Evolutionary conservation across 2,113 vertebrate species (phyloP).

Genomic region (Oryzias celebensis): DNA sequence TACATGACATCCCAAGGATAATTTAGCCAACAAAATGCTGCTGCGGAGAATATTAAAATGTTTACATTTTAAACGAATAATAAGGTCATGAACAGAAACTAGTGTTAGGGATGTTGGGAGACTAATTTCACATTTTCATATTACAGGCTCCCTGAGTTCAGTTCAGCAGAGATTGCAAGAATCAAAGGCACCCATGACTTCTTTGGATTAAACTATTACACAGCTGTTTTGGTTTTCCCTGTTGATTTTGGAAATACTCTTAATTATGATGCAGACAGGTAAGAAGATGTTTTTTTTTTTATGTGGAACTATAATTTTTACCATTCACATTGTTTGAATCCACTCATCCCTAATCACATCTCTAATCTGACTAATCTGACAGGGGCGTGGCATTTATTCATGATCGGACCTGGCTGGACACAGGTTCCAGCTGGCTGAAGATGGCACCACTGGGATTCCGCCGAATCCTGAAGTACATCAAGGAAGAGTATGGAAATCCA

Average conservation of each 20-base stretch:
- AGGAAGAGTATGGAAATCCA: slow-evolving; percentile 88
- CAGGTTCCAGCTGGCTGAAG: slow-evolving; percentile 90
- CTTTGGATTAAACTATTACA: slow-evolving; percentile 96
- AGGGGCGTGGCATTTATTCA: slow-evolving; percentile 83
- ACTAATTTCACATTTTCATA: neutral
- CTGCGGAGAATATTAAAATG: no score
- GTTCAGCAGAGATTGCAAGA: slow-evolving; percentile 84
- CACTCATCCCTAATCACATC: no score
- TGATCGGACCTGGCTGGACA: slow-evolving; percentile 85
- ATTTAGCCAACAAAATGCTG: no score
- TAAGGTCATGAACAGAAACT: no score
- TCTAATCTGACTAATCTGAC: neutral
- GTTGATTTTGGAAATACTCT: slow-evolving; percentile 73
- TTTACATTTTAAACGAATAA: no score
- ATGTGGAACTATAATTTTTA: no score
- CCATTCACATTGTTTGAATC: no score
- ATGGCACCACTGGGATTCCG: slow-evolving; percentile 90
- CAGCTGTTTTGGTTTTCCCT: slow-evolving; percentile 85
- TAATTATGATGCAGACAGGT: slow-evolving; percentile 92
- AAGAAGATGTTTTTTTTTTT: slow-evolving; percentile 7
- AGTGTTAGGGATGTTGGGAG: no score
- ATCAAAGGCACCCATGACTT: slow-evolving; percentile 94
- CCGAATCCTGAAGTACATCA: slow-evolving; percentile 88
- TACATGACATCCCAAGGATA: no score
- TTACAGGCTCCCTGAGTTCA: slow-evolving; percentile 90